Conservation (phyloP, 2,113 vertebrate genomes). For the Calidris pugnax region DNA sequence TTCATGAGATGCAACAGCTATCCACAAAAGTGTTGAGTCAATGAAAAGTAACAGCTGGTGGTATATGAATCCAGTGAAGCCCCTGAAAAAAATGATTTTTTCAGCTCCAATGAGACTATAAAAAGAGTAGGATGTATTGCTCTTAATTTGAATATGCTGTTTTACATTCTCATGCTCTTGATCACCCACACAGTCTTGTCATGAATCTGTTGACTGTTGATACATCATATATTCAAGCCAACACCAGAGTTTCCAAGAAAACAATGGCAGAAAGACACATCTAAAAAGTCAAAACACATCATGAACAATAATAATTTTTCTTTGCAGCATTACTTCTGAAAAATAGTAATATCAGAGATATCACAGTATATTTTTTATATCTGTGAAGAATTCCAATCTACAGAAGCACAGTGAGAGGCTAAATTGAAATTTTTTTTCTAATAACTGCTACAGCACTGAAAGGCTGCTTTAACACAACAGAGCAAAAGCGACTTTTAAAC, state of each 20-base stretch:
- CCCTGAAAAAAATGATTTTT: background rate
- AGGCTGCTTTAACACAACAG: background rate
- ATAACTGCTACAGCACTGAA: background rate
- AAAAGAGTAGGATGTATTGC: background rate
- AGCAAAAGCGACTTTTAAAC: background rate
- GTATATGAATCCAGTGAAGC: background rate
- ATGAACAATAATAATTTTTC: background rate
- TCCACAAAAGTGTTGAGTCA: background rate
- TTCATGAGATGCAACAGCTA: background rate
- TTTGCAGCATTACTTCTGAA: background rate
- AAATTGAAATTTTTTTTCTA: background rate
- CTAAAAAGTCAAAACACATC: background rate
- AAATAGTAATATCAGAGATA: background rate
- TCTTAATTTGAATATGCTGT: background rate
- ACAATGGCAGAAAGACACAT: background rate
- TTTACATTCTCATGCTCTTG: background rate
- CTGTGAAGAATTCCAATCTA: background rate
- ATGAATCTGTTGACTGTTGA: background rate
- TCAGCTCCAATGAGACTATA: background rate
- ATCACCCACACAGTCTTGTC: background rate
- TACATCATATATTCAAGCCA: background rate
- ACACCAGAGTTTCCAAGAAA: background rate
- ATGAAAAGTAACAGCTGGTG: background rate
- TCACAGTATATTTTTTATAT: background rate
- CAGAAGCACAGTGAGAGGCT: background rate